Base-by-base conservation (phyloP, 2,797 vertebrate genomes). In the Crypturellus tataupa region DNA sequence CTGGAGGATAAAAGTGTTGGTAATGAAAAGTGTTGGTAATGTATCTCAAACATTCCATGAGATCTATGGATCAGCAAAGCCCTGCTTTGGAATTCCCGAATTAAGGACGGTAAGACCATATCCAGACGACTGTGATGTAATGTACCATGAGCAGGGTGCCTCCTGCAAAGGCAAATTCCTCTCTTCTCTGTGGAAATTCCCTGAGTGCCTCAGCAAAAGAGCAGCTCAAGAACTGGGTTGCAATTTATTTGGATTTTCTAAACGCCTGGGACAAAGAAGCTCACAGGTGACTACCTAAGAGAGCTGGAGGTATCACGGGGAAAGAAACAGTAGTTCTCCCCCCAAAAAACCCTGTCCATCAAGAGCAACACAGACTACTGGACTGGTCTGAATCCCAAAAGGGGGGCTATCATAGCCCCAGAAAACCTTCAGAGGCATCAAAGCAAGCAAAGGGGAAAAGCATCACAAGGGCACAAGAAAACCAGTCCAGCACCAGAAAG, bases 81-180 rank as follows among this genome's bases (percentile, higher is more conserved):
- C 18, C 13, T 37, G 49, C 39, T 89, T 82, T 47, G 71, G 44
- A 35, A 44, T 51, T 93, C 46, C 73, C 62, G 51, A 88, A 92
- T 47, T 75, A 65, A 82, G 42, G 33, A 78, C 53, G 65, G 21
- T 56, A 18, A 14, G 11, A 51, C 49, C 21, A 53, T 53, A 53
- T 69, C 88, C 69, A 84, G 80, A 65, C 20, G n/a, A 72, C 40
- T 65, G 44, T 0, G 0, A 55, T 80, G 83, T 69, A 88, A 51
- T 31, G 59, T 49, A 63, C 2, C 12, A 12, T 59, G 79, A 4
- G 4, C 44, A 88, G 84, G 64, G 72, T 82, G 65, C 35, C 76
- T 81, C 58, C 85, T 90, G 79, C 73, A 90, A 91, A 91, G 86
- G 65, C 73, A 87, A 88, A 95, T 47, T 47, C 35, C 47, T 82